phyloP scores from a whole-genome alignment of 2,113 vertebrate genomes.

The Spea bombifrons region DNA sequence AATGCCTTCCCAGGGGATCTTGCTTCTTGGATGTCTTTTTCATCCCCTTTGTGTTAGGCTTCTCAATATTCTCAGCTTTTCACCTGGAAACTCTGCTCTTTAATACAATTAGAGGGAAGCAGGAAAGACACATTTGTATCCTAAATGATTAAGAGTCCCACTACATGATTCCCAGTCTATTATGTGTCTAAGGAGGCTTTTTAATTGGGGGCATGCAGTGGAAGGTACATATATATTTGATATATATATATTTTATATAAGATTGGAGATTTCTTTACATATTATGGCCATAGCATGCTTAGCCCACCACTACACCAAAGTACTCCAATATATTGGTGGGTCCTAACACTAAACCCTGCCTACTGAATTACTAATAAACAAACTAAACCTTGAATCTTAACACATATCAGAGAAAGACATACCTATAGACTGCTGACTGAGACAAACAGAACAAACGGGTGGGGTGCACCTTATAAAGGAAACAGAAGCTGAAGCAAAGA shows the following conservation, averaged over 20 bases:
- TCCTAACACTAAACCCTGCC: no score
- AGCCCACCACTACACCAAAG: no score
- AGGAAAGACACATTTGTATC: constrained; percentile 82
- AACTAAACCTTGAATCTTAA: no score
- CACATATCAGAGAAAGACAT: no score
- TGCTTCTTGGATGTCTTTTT: constrained; percentile 90
- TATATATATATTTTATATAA: background rate
- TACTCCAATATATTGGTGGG: no score
- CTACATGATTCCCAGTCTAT: background rate
- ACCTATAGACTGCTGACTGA: no score
- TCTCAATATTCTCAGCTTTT: constrained; percentile 78
- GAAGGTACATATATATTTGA: background rate
- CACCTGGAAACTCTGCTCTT: constrained; percentile 89
- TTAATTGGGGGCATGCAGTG: background rate
- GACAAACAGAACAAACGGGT: no score
- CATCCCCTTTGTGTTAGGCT: constrained; percentile 82
- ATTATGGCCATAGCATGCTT: no score
- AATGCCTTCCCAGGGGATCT: constrained; percentile 86
- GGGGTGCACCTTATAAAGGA: no score
- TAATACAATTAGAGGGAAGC: constrained; percentile 91
- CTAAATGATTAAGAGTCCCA: constrained; percentile 79
- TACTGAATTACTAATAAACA: no score
- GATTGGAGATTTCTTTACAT: no score
- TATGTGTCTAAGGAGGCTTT: constrained; percentile 17
- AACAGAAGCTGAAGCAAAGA: no score